Conservation (phyloP, 2,888 invertebrate species). For the Volucella bombylans region DNA sequence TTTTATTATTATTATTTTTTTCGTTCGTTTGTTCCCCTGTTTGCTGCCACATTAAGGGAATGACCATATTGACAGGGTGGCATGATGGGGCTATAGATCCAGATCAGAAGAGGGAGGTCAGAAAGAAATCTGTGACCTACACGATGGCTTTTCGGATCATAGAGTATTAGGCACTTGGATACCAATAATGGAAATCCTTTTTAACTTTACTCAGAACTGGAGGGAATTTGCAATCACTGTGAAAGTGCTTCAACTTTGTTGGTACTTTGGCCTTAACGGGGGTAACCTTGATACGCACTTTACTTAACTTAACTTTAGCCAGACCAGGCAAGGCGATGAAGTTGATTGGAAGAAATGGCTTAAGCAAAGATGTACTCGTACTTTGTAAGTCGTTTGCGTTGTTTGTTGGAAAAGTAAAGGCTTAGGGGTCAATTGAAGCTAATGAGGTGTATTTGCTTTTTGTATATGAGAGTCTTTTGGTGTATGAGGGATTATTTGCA, state of each 20-base stretch:
- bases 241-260: slow-evolving; percentile 26
- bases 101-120: not conserved
- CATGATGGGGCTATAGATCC: no score
- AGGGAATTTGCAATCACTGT: slow-evolving; percentile 8
- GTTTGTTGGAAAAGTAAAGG: slow-evolving; percentile 54
- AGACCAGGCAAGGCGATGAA: slow-evolving; percentile 34
- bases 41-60: slow-evolving; percentile 37
- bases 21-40: not conserved
- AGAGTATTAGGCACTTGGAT: slow-evolving; percentile 66
- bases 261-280: slow-evolving; percentile 24
- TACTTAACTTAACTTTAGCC: slow-evolving; percentile 31
- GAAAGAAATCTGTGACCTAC: slow-evolving; percentile 63
- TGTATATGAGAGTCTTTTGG: not conserved
- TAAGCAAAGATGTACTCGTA: slow-evolving; percentile 40
- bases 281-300: slow-evolving; percentile 44
- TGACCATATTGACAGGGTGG: slow-evolving; percentile 14
- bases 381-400: slow-evolving; percentile 50
- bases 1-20: not conserved
- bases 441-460: slow-evolving; percentile 46
- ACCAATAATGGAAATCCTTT: slow-evolving; percentile 61
- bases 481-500: slow-evolving; percentile 57
- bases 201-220: slow-evolving; percentile 2
- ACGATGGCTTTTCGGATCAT: slow-evolving; percentile 69
- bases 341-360: slow-evolving; percentile 66
- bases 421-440: slow-evolving; percentile 44